Evolutionary conservation across 2,797 vertebrate species (phyloP).

Genomic region (Micrastur ruficollis): DNA sequence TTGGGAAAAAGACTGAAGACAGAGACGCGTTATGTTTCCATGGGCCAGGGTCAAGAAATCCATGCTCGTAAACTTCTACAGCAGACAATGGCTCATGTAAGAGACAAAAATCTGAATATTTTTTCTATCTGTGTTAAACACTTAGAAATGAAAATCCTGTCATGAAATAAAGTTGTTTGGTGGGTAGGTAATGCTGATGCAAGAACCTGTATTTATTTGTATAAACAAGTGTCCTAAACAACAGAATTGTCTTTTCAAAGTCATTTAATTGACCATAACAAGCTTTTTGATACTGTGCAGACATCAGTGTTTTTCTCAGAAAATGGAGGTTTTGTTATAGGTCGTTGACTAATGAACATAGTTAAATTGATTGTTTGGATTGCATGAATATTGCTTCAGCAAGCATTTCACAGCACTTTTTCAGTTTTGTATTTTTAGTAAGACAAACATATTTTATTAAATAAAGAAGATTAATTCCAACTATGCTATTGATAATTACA

Average conservation of each 20-base stretch:
- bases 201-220: background rate
- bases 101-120: constrained; percentile 21
- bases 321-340: background rate
- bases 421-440: background rate
- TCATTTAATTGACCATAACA: background rate
- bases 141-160: background rate
- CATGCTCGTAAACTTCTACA: constrained; percentile 92
- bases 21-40: constrained; percentile 89
- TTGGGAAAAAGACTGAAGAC: constrained; percentile 88
- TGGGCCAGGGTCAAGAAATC: constrained; percentile 95
- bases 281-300: background rate
- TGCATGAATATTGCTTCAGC: background rate
- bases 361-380: background rate
- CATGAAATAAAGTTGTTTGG: background rate
- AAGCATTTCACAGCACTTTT: background rate
- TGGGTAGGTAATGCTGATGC: background rate
- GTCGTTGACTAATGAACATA: background rate
- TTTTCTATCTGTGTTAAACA: background rate
- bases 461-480: background rate
- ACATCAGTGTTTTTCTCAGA: background rate
- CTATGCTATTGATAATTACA: background rate
- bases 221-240: background rate
- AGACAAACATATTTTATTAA: background rate
- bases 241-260: background rate
- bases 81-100: constrained; percentile 89